Conservation (phyloP, 2,888 invertebrate genomes). For the Cryptosula pallasiana region DNA sequence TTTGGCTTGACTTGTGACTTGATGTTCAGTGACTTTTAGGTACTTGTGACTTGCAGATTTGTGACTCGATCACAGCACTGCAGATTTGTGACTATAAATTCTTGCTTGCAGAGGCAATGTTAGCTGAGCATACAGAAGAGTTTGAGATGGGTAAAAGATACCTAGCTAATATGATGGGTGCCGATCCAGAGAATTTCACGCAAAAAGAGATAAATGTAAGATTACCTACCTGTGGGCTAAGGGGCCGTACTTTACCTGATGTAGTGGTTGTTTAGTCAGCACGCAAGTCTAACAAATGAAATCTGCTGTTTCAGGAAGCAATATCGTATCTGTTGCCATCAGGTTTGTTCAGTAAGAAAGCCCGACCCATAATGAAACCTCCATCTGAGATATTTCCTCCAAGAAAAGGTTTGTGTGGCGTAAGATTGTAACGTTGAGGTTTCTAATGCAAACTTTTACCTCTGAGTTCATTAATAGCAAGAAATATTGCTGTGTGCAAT, state of each 20-base stretch:
- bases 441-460: too few species aligned
- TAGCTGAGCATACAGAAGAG: constrained; percentile 71
- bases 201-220: constrained; percentile 79
- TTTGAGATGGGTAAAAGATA: constrained; percentile 89
- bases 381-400: constrained; percentile 25
- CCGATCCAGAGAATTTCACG: constrained; percentile 79
- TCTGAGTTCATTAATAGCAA: too few species aligned
- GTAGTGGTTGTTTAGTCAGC: too few species aligned
- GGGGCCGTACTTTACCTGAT: too few species aligned
- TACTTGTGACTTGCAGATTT: too few species aligned
- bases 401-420: constrained; percentile 12
- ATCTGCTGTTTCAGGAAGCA: constrained; percentile 64
- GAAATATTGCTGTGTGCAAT: not conserved
- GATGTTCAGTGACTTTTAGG: too few species aligned
- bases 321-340: constrained; percentile 94
- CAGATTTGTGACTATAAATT: too few species aligned
- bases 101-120: constrained; percentile 64
- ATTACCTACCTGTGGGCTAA: too few species aligned
- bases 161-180: constrained; percentile 98
- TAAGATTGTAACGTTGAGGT: too few species aligned
- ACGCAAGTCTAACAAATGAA: too few species aligned
- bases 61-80: too few species aligned
- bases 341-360: constrained; percentile 76
- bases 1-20: too few species aligned
- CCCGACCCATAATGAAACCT: constrained; percentile 77